Percentiles rank a stretch among this genome's conserved stretches.
Evolutionary conservation across 2,797 vertebrate genomes (phyloP).

Genomic region (Neoniphon sammara): DNA sequence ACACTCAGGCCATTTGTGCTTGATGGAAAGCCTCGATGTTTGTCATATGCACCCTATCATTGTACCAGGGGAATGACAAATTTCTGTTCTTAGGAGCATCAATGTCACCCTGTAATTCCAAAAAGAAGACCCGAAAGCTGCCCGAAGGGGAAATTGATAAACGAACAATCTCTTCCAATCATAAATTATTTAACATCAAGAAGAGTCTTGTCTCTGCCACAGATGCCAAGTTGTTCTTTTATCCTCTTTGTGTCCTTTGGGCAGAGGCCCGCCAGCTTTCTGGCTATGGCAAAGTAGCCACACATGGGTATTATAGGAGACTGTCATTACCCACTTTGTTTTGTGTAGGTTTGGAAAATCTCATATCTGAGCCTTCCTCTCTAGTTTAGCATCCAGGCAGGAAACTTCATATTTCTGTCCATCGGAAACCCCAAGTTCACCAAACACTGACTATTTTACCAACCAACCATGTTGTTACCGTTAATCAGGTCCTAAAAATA

Average conservation of each 20-base stretch:
- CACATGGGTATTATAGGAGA: conserved; percentile 52
- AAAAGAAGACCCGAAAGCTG: conserved; percentile 17
- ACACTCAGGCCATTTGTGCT: background rate
- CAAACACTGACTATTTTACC: background rate
- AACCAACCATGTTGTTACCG: background rate
- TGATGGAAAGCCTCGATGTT: background rate
- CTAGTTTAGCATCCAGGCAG: background rate
- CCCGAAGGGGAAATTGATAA: conserved; percentile 19
- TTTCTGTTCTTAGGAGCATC: background rate
- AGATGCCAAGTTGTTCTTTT: conserved; percentile 7
- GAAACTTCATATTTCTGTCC: background rate
- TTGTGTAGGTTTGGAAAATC: conserved; percentile 2
- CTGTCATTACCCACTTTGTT: conserved; percentile 34
- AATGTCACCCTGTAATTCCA: background rate
- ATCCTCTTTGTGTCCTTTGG: conserved; percentile 20
- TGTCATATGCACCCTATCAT: background rate
- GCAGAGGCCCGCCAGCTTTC: conserved; percentile 45
- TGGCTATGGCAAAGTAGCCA: conserved; percentile 56
- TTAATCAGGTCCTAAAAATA: background rate
- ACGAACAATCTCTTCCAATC: conserved; percentile 16
- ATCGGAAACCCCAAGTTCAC: background rate
- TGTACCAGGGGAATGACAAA: conserved; percentile 13
- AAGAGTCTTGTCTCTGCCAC: conserved; percentile 6
- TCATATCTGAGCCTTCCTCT: background rate
- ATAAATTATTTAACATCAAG: conserved; percentile 53